A percentile compares a stretch with the other conserved stretches of the same genome.
These are phyloP conservation scores for Phrynocephalus forsythii DNA, from an alignment of 2,797 vertebrate species.

Conservation along the genomic window DNA sequence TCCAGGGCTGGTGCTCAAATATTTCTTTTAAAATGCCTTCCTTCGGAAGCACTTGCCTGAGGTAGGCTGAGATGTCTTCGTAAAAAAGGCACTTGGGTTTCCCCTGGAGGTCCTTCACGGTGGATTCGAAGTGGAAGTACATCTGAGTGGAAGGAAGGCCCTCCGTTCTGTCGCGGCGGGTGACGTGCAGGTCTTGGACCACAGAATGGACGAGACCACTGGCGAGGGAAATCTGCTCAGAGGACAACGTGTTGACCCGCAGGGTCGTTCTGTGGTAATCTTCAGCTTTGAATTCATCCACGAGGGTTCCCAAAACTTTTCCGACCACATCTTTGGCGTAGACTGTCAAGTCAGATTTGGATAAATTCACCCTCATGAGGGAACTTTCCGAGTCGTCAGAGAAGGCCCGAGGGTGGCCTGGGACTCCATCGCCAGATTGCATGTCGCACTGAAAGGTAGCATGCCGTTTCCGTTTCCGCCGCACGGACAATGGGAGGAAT, in stretches of 20 bases:
- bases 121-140: neutral
- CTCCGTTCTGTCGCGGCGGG: neutral
- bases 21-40: constrained; percentile 65
- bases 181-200: constrained; percentile 16
- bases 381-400: constrained; percentile 11
- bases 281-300: constrained; percentile 56
- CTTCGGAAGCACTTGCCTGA: constrained; percentile 70
- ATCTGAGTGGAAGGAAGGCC: constrained; percentile 50
- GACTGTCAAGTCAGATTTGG: constrained; percentile 50
- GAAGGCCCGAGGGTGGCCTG: neutral
- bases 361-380: constrained; percentile 17
- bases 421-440: neutral
- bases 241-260: constrained; percentile 26
- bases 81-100: constrained; percentile 55
- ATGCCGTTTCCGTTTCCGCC: neutral
- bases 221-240: constrained; percentile 18
- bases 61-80: constrained; percentile 63
- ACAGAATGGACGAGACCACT: constrained; percentile 21
- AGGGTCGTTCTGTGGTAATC: constrained; percentile 21
- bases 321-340: constrained; percentile 57
- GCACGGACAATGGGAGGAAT: neutral
- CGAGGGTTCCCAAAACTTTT: constrained; percentile 53
- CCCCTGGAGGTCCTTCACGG: constrained; percentile 40
- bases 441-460: neutral
- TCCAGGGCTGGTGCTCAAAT: constrained; percentile 63